Conservation (phyloP, 92 coral and sea anemone species). For the Micromussa lordhowensis region DNA sequence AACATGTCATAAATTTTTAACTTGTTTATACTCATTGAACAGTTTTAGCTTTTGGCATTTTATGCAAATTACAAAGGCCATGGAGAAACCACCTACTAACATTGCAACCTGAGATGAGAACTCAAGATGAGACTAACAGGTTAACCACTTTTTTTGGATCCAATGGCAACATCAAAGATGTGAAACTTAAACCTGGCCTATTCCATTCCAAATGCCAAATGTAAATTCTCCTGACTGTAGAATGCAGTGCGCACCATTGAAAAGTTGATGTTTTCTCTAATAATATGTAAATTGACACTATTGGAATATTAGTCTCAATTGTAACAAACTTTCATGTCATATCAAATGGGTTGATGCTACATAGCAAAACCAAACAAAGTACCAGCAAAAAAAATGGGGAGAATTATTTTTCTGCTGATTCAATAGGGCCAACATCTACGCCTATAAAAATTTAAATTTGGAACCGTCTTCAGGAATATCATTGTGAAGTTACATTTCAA, state of each 20-base stretch:
- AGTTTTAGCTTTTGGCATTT: slow-evolving; percentile 1
- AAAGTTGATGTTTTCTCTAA: neutral
- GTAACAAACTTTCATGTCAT: neutral
- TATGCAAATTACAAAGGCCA: neutral
- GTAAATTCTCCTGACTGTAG: neutral
- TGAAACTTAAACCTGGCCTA: neutral
- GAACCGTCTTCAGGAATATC: neutral
- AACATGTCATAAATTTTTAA: slow-evolving; percentile 18
- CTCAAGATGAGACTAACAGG: neutral
- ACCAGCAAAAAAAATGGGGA: neutral
- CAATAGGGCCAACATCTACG: neutral
- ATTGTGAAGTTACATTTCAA: neutral
- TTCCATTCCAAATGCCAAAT: neutral
- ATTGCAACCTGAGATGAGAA: neutral
- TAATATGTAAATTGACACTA: slow-evolving; percentile 8
- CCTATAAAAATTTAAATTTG: neutral
- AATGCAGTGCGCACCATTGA: neutral
- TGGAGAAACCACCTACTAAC: neutral
- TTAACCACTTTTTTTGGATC: neutral
- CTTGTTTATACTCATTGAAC: neutral
- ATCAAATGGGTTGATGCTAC: neutral
- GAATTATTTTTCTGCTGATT: neutral
- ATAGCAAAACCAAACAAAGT: neutral
- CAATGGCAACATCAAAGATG: neutral
- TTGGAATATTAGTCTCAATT: neutral